Percentiles rank a stretch among this genome's conserved stretches.
phyloP scores from a whole-genome alignment of 2,797 vertebrate species.

The Ctenopoma multispine region DNA sequence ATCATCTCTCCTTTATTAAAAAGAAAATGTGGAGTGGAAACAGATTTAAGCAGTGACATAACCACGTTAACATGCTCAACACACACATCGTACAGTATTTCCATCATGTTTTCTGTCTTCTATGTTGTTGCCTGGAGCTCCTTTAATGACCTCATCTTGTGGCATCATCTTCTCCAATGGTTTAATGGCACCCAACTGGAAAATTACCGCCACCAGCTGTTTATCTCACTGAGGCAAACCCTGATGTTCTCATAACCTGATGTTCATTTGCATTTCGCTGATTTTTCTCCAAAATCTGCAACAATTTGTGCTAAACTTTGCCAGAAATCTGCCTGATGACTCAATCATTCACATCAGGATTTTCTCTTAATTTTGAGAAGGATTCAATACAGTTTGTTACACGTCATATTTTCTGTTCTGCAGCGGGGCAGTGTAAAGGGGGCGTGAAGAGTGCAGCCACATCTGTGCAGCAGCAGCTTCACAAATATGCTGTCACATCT shows the following conservation, averaged over 20 bases:
- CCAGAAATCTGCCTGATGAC: neutral
- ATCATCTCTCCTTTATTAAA: too few relatives aligned
- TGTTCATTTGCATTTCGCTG: too few relatives aligned
- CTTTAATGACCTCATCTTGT: neutral
- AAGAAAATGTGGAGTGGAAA: too few relatives aligned
- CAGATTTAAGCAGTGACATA: too few relatives aligned
- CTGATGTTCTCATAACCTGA: neutral
- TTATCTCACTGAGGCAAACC: neutral
- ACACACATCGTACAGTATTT: too few relatives aligned
- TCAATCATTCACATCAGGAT: neutral
- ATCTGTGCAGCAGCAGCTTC: constrained; percentile 83
- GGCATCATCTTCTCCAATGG: neutral
- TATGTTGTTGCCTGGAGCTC: neutral
- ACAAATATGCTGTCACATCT: constrained; percentile 73
- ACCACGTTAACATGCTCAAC: too few relatives aligned
- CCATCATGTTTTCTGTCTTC: neutral
- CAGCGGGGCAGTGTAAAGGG: constrained; percentile 79
- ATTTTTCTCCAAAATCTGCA: too few relatives aligned
- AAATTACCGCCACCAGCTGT: neutral
- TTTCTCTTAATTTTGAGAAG: neutral
- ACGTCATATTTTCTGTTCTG: constrained; percentile 10
- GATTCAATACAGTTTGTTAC: neutral
- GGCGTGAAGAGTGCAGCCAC: constrained; percentile 82
- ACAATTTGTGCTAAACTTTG: neutral
- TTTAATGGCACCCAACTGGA: neutral